Percentiles rank a stretch among this genome's conserved stretches.
These are phyloP conservation scores for Ifrita kowaldi DNA, from an alignment of 2,113 vertebrate species.

Conservation along the genomic window DNA sequence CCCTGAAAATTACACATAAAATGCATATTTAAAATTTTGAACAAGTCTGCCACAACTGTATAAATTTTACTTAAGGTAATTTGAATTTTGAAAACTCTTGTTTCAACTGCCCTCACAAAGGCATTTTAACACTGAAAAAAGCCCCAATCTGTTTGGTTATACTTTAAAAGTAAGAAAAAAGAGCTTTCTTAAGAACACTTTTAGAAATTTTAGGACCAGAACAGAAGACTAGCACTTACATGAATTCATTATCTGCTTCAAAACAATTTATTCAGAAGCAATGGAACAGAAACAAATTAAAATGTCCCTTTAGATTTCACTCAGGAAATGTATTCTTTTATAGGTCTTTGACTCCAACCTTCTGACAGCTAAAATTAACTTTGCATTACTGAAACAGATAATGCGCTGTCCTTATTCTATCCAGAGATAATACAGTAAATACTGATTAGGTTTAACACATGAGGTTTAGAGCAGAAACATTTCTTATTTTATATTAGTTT, in stretches of 20 bases:
- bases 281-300: constrained; percentile 20
- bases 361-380: constrained; percentile 39
- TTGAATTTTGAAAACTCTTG: neutral
- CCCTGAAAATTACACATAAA: neutral
- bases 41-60: neutral
- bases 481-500: neutral
- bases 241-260: neutral
- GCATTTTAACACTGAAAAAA: neutral
- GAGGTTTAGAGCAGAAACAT: neutral
- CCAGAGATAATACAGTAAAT: constrained; percentile 13
- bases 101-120: neutral
- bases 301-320: constrained; percentile 16
- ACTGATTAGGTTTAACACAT: neutral
- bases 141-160: fast-evolving
- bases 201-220: neutral
- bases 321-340: constrained; percentile 9
- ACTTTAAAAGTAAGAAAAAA: neutral
- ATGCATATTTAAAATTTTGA: neutral
- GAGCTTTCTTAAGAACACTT: neutral
- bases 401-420: neutral
- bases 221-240: neutral
- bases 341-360: constrained; percentile 25
- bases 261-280: constrained; percentile 23
- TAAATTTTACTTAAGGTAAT: neutral
- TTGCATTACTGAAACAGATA: constrained; percentile 30